These are phyloP conservation scores for Hemitrygon akajei DNA, from an alignment of 2,797 vertebrate species.

Conservation along the genomic window DNA sequence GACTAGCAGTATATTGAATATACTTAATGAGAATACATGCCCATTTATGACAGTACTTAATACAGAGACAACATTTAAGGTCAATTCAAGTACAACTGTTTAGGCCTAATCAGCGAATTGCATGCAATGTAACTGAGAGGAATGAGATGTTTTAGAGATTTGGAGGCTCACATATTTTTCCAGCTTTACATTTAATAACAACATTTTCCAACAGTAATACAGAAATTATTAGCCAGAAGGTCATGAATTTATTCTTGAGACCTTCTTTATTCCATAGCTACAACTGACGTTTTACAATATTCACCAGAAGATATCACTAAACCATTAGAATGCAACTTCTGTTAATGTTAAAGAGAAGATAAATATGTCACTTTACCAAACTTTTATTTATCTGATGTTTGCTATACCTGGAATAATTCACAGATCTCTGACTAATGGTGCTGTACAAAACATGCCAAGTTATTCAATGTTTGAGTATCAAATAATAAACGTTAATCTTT, in stretches of 20 bases:
- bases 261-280: not conserved
- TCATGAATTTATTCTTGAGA: not conserved
- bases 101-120: too few species aligned
- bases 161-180: not conserved
- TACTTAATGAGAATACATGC: not conserved
- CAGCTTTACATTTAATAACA: not conserved
- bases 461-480: conserved; percentile 5
- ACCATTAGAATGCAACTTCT: not conserved
- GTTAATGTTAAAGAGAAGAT: not conserved
- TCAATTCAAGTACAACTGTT: too few species aligned
- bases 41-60: not conserved
- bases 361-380: not conserved
- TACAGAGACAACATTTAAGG: not conserved
- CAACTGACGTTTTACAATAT: not conserved
- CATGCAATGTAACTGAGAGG: too few species aligned
- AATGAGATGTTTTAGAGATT: not conserved
- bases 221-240: not conserved
- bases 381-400: not conserved
- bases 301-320: not conserved
- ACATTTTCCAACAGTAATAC: not conserved
- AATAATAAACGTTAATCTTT: not conserved
- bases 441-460: not conserved
- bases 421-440: not conserved
- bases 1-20: not conserved
- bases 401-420: not conserved